These are phyloP conservation scores for Hystrix brachyura DNA, from an alignment of 2,113 vertebrate genomes.

Conservation along the genomic window DNA sequence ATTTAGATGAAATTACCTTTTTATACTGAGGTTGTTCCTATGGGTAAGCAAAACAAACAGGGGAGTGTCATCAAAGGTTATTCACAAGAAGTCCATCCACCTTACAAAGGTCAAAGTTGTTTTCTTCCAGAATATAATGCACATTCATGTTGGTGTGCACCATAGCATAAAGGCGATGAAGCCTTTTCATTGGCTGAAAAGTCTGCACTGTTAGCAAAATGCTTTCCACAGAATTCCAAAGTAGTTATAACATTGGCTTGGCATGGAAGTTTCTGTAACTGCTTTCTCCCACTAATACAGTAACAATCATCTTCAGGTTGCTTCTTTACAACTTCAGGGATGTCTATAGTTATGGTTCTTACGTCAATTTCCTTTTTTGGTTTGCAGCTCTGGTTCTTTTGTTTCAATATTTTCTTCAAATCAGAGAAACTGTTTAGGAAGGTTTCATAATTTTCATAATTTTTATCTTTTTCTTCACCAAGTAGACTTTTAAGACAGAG, in stretches of 20 bases:
- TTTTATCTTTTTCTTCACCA: too few species aligned
- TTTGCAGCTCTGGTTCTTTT: conserved; percentile 92
- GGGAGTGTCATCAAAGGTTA: conserved; percentile 96
- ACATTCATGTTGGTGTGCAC: conserved; percentile 92
- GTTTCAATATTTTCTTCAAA: conserved; percentile 88
- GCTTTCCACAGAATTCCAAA: conserved; percentile 97
- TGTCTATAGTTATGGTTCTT: conserved; percentile 95
- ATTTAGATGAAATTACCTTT: conserved; percentile 96
- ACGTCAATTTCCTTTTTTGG: conserved; percentile 86
- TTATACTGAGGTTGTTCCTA: conserved; percentile 98
- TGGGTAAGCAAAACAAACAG: conserved; percentile 98
- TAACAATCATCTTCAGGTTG: conserved; percentile 98
- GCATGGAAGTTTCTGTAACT: conserved; percentile 98
- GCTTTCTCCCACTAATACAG: conserved; percentile 97
- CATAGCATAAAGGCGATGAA: conserved; percentile 93
- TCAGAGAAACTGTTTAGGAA: conserved; percentile 95
- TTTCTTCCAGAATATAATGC: conserved; percentile 93
- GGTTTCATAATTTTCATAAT: conserved; percentile 74
- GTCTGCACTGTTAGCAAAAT: conserved; percentile 97
- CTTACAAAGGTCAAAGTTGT: conserved; percentile 97
- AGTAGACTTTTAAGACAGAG: too few species aligned
- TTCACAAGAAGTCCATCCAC: conserved; percentile 96
- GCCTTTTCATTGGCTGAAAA: conserved; percentile 96
- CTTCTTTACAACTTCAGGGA: conserved; percentile 98
- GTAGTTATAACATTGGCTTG: conserved; percentile 97